Evolutionary conservation across 1,140 invertebrate genomes (phyloP), one percentile per base, ranked within the genome.

Genomic region (Sogatella furcifera): DNA sequence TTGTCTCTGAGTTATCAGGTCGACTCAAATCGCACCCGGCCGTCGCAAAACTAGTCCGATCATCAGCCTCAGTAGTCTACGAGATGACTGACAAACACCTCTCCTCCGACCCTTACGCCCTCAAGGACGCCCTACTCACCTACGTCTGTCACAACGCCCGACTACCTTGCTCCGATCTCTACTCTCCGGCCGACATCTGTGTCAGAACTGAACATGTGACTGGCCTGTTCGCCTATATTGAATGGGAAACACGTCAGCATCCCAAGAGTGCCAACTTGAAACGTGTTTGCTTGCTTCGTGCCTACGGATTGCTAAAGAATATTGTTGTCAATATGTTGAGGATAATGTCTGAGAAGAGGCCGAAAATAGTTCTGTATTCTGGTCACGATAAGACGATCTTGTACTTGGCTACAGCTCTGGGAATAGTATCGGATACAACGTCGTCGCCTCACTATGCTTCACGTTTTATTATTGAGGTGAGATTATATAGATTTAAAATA

Each of bases 341-440:
- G 63, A 87, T 88, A 73, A 84, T 88, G 57, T 89, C 85, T 0
- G 85, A 86, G 58, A 82, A 78, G 62, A 85, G 84, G 65, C 88
- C 88, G 0, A 87, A 86, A 68, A 80, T 95, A 59, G 84, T 92
- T 8, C 64, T 95, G 0, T 97, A 93, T 70, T 95, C 92, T 0
- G 92, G 90, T 0, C 94, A 97, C 69, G 92, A 95, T 71, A 87
- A 88, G 66, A 95, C 92, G 0, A 66, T 95, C 19, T 88, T 92
- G 65, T 89, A 90, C 65, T 72, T 97, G 3, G 80, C 87, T 2
- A 79, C 85, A 5, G 87, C 90, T 0, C 69, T 97, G 19, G 90
- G 90, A 0, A 72, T 89, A 28, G 68, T 75, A 41, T 74, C 79
- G 52, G 78, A 83, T 65, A 77, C 79, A 8, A 73, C 78, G 19